Conservation (phyloP, 2,797 vertebrate genomes). For the Dryobates pubescens region DNA sequence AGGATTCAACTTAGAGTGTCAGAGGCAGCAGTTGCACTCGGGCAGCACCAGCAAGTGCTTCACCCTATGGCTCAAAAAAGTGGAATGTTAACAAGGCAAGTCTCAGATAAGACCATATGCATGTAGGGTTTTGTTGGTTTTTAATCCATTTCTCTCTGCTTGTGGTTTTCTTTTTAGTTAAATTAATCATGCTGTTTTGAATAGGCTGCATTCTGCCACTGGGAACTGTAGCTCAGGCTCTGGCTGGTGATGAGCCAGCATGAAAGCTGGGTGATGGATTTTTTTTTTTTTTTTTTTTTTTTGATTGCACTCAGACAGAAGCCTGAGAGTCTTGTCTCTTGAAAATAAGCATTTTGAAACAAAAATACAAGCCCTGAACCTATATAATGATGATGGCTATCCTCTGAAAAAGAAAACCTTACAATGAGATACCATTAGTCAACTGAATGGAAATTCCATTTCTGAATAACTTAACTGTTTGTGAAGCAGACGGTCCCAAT, state of each 20-base stretch:
- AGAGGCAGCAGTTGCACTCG: background rate
- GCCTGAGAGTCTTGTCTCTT: background rate
- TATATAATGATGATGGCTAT: background rate
- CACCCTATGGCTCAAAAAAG: conserved; percentile 35
- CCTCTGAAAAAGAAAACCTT: background rate
- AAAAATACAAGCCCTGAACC: background rate
- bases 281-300: background rate
- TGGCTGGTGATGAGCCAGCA: conserved; percentile 39
- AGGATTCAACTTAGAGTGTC: conserved; percentile 54
- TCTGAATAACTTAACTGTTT: background rate
- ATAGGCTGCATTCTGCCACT: conserved; percentile 42
- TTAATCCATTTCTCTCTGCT: conserved; percentile 68
- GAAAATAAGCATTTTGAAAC: background rate
- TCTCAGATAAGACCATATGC: conserved; percentile 49
- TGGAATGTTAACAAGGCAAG: conserved; percentile 63
- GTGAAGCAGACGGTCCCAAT: background rate
- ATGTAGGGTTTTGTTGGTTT: conserved; percentile 52
- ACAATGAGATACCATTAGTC: background rate
- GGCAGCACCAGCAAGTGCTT: conserved; percentile 30
- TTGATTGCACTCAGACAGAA: background rate
- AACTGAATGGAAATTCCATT: background rate
- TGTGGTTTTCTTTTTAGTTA: conserved; percentile 54
- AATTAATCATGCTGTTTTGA: conserved; percentile 60
- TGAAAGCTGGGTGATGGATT: background rate
- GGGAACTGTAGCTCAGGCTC: conserved; percentile 1